These are phyloP conservation scores for Mohoua ochrocephala DNA, from an alignment of 2,113 vertebrate species.

Conservation along the genomic window DNA sequence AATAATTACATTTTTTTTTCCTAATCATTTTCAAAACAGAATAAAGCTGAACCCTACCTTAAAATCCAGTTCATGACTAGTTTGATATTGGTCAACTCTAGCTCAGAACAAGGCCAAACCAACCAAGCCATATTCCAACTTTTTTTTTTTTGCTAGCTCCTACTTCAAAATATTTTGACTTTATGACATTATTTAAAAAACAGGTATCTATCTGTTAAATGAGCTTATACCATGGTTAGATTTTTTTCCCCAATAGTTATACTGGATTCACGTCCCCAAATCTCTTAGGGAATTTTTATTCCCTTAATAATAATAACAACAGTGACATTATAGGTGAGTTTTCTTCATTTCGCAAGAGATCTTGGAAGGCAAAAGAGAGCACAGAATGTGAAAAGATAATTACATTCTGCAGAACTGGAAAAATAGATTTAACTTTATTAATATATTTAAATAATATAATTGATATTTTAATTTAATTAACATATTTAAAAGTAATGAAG, in stretches of 20 bases:
- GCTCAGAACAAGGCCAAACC: not conserved
- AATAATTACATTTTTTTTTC: not conserved
- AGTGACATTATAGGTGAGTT: not conserved
- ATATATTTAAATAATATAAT: not conserved
- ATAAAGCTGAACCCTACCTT: not conserved
- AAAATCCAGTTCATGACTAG: not conserved
- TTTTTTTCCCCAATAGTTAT: not conserved
- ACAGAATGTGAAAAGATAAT: not conserved
- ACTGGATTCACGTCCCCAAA: not conserved
- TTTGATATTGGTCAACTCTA: not conserved
- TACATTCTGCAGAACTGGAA: not conserved
- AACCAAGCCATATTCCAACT: not conserved
- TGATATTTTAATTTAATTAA: not conserved
- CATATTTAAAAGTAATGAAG: not conserved
- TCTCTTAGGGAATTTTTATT: not conserved
- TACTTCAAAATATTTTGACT: not conserved
- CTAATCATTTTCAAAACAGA: not conserved
- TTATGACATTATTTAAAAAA: not conserved
- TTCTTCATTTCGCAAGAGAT: not conserved
- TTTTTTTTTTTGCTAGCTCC: not conserved
- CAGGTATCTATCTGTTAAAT: not conserved
- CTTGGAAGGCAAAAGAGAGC: not conserved
- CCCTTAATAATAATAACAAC: not conserved
- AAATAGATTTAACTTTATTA: not conserved
- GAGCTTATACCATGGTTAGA: not conserved